These are phyloP conservation scores for Morone chrysops DNA, from an alignment of 2,113 vertebrate species.

Conservation along the genomic window DNA sequence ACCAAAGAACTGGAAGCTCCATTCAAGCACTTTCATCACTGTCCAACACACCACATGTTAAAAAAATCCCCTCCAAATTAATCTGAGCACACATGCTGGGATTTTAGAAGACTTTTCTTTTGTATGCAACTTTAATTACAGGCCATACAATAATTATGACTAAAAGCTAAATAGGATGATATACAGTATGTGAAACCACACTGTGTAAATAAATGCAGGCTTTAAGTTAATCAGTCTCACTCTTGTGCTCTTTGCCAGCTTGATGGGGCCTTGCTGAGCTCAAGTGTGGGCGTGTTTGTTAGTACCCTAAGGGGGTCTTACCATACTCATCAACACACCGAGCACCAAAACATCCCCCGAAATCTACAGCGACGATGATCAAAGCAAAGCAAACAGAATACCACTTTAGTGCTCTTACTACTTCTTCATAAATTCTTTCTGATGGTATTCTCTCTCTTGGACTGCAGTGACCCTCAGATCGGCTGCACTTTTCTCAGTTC, in stretches of 20 bases:
- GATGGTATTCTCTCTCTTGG: background rate
- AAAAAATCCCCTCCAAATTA: slow-evolving; percentile 10
- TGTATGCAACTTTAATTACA: slow-evolving; percentile 20
- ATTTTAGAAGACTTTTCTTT: slow-evolving; percentile 17
- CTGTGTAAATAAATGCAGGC: slow-evolving; percentile 23
- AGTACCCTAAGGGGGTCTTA: slow-evolving; percentile 8
- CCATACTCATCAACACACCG: slow-evolving; percentile 39
- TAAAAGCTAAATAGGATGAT: slow-evolving; percentile 23
- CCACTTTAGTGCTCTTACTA: slow-evolving; percentile 31
- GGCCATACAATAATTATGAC: slow-evolving; percentile 26
- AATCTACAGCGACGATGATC: slow-evolving; percentile 32
- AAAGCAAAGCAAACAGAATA: slow-evolving; percentile 52
- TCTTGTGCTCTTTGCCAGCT: background rate
- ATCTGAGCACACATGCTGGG: background rate
- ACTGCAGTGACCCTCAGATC: background rate
- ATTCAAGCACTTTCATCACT: slow-evolving; percentile 33
- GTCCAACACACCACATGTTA: slow-evolving; percentile 5
- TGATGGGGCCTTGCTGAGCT: slow-evolving; percentile 13
- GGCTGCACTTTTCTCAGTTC: background rate
- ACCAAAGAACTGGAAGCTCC: slow-evolving; percentile 24
- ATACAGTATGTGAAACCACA: background rate
- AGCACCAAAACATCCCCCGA: slow-evolving; percentile 24
- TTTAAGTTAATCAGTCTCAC: slow-evolving; percentile 28
- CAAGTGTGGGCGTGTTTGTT: slow-evolving; percentile 54
- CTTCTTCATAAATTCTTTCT: slow-evolving; percentile 35